These are phyloP conservation scores for Peromyscus nudipes DNA, from an alignment of 2,797 vertebrate genomes.

Conservation along the genomic window DNA sequence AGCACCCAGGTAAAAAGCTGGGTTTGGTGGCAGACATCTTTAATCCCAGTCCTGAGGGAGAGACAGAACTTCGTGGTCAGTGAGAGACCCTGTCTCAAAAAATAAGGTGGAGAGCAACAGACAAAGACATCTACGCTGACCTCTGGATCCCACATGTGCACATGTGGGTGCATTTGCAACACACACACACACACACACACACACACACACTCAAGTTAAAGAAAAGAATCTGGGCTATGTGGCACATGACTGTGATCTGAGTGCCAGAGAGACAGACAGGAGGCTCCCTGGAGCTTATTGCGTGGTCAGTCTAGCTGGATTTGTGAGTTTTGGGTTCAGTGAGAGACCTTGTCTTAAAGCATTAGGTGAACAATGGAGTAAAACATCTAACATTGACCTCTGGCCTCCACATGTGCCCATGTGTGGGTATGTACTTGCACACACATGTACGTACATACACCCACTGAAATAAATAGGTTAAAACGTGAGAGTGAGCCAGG, in stretches of 20 bases:
- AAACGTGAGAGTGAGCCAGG: neutral
- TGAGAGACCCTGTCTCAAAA: neutral
- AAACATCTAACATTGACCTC: neutral
- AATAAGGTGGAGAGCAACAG: neutral
- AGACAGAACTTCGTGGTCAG: neutral
- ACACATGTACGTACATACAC: neutral
- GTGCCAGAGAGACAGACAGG: too few species aligned
- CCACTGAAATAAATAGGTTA: neutral
- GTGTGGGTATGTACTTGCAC: neutral
- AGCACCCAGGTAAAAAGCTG: too few species aligned
- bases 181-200: neutral
- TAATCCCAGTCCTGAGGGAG: neutral
- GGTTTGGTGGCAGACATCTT: neutral
- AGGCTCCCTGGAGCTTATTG: neutral
- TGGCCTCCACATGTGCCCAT: neutral
- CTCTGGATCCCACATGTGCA: neutral
- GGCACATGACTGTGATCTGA: neutral
- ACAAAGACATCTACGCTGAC: neutral
- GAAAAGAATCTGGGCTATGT: neutral
- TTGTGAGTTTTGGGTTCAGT: neutral
- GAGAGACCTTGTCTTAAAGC: neutral
- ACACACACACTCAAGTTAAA: neutral
- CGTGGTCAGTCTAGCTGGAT: neutral
- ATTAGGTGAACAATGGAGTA: neutral
- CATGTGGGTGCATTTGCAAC: fast-evolving